Base-by-base conservation (phyloP, 1,140 invertebrate species). In the Dolichoris vasculosae region DNA sequence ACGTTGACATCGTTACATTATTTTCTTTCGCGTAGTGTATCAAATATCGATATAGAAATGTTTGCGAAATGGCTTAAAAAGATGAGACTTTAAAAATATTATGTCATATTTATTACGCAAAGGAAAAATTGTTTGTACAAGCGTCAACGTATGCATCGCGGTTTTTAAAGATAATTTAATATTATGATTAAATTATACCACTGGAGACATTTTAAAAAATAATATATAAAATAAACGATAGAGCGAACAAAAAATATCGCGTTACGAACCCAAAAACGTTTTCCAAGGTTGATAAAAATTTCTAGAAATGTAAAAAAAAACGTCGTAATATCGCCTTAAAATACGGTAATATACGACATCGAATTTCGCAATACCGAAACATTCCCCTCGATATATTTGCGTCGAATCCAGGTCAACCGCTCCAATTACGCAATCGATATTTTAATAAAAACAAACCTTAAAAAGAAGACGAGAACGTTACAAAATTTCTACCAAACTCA, bases 401-500 rank as follows among this genome's bases (percentile, higher is more conserved):
- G 17, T 64, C 20, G 13, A 75, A 79, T 78, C 20, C 63, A 55
- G 83, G 59, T 84, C 75, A 78, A 43, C 46, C 75, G 75, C 51
- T 69, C 63, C 75, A 78, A 51, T 78, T 84, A 77, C 48, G 15
- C 40, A 46, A 48, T 67, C 32, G 30, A 78, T 26, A 69, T 30
- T 67, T 63, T 26, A 84, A 78, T 38, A 76, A 77, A 84, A 84
- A 63, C 8, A 78, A 48, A 20, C 0, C 9, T 32, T 9, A 35
- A 77, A 43, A 32, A 32, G 43, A 43, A 77, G 15, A 77, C 26
- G 38, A 17, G 40, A n/a, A 8, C 26, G 32, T 69, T 20, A 26
- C 26, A 32, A 43, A 80, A 43, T 26, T 67, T 32, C 75, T 78
- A 26, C n/a, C 30, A 69, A 84, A 84, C 76, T 71, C 83, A 85